Base-by-base conservation (phyloP, 2,888 invertebrate species). In the Diaperis boleti region DNA sequence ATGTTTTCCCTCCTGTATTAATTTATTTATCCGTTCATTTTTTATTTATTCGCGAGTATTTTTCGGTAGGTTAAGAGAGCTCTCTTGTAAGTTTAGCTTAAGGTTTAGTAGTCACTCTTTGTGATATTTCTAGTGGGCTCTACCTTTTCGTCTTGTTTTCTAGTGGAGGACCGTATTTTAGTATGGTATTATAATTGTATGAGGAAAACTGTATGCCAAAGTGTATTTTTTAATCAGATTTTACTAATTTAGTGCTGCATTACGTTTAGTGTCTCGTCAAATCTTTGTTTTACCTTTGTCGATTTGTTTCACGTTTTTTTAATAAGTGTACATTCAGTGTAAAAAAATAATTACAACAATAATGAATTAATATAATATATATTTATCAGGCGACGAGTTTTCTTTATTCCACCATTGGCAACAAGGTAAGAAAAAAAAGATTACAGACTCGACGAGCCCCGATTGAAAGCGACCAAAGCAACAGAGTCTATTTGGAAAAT, bases 121-220 rank as follows among this genome's bases (percentile, higher is more conserved):
- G 64, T 64, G 64, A 64, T 64, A 64, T 64, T 60, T 47, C 42
- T 64, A 64, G 64, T 49, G 60, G 64, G 35, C 64, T 64, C 64
- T 60, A 62, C 52, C 4, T 2, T 44, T 26, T 39, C 14, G 18
- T 41, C 11, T 55, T 13, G 60, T n/a, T n/a, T n/a, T n/a, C n/a
- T n/a, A n/a, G 66, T 65, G 55, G 69, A 69, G 65, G 62, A 67
- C 72, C 74, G 76, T 76, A 74, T 76, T 76, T 74, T 69, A 67
- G 72, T 73, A 76, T 76, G 74, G 76, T 76, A 76, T 76, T 76
- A 76, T 26, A 67, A 73, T 70, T 59, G 17, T 11, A 22, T 45
- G 18, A 68, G 37, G 50, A 62, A 59, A 61, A 59, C 69, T 72
- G 72, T 72, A 72, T 74, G 73, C 72, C 74, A 74, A 75, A 75